Evolutionary conservation across 2,797 vertebrate genomes (phyloP).

Genomic region (Karalla daura): DNA sequence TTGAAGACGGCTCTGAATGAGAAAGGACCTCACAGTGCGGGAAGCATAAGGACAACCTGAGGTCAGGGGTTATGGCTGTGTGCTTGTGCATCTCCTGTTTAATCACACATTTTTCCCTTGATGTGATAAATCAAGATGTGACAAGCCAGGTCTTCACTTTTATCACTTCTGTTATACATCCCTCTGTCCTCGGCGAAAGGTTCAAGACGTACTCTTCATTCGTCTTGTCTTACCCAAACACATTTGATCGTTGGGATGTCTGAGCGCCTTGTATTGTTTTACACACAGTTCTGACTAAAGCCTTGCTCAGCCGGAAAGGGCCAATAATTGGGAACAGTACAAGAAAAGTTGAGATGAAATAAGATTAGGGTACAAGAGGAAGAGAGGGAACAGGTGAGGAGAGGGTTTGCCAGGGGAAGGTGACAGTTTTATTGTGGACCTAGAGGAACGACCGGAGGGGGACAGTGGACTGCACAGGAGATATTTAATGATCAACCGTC

Average conservation of each 20-base stretch:
- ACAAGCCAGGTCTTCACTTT: background rate
- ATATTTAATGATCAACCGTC: conserved; percentile 58
- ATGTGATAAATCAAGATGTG: background rate
- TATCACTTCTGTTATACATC: background rate
- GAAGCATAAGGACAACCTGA: too few relatives aligned
- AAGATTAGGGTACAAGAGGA: background rate
- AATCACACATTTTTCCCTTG: background rate
- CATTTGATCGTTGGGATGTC: background rate
- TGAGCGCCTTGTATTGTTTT: background rate
- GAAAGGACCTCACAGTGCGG: too few relatives aligned
- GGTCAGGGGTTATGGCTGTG: too few relatives aligned
- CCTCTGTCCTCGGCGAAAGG: too few relatives aligned
- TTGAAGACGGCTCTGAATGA: too few relatives aligned
- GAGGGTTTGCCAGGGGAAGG: background rate
- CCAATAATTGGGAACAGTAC: too few relatives aligned
- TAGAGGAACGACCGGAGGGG: background rate
- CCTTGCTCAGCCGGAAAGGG: background rate
- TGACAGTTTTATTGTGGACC: conserved; percentile 6
- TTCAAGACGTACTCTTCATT: background rate
- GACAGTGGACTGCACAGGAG: conserved; percentile 24
- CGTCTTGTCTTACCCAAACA: background rate
- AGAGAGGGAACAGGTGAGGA: background rate
- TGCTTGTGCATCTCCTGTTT: too few relatives aligned
- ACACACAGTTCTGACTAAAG: conserved; percentile 6
- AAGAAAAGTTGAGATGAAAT: background rate